phyloP scores from a whole-genome alignment of 2,113 vertebrate species.

The Boleophthalmus pectinirostris region DNA sequence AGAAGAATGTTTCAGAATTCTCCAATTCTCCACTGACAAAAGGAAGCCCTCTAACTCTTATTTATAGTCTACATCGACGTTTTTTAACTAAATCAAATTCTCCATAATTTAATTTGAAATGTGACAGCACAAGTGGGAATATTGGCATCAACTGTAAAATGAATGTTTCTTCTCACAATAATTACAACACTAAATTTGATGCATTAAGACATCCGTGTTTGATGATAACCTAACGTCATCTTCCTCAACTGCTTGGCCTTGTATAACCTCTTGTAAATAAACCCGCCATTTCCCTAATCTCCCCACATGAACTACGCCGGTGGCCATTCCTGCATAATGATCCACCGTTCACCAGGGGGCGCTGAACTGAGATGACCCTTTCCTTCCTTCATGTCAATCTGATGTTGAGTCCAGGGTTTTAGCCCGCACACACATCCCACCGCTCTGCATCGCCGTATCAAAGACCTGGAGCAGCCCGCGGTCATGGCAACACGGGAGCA shows the following conservation, averaged over 20 bases:
- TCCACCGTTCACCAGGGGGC: conserved; percentile 18
- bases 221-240: neutral
- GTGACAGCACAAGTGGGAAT: no score
- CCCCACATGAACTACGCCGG: conserved; percentile 21
- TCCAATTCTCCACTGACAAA: no score
- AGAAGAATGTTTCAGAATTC: no score
- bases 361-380: conserved; percentile 36
- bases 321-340: conserved; percentile 19
- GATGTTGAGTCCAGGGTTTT: conserved; percentile 15
- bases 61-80: no score
- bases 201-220: neutral
- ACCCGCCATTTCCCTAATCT: conserved; percentile 20
- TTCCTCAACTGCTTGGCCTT: neutral
- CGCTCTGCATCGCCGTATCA: conserved; percentile 41
- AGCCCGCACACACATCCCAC: conserved; percentile 26
- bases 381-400: conserved; percentile 47
- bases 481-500: conserved; percentile 33
- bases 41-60: no score
- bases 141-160: no score
- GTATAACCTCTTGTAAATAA: neutral
- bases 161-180: neutral
- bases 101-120: no score
- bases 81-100: no score
- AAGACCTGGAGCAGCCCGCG: conserved; percentile 38
- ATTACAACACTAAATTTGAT: neutral